phyloP scores from a whole-genome alignment of 2,113 vertebrate genomes.

The Amazona guildingii region DNA sequence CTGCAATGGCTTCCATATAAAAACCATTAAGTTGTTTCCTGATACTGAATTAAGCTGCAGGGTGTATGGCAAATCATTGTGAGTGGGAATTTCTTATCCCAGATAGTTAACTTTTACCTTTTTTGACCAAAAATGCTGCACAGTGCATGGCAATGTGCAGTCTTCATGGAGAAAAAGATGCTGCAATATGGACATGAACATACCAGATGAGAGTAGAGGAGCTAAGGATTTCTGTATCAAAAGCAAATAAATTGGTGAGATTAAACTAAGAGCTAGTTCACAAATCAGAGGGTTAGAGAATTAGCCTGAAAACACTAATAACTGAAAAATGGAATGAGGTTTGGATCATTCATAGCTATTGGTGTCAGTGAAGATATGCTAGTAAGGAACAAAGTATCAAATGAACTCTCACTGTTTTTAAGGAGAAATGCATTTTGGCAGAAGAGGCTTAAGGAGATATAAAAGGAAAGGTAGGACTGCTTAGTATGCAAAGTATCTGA shows the following conservation, averaged over 20 bases:
- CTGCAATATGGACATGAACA: background rate
- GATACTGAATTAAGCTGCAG: background rate
- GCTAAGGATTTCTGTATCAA: background rate
- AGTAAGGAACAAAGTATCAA: background rate
- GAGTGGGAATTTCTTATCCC: background rate
- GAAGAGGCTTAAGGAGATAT: background rate
- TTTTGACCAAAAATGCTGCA: background rate
- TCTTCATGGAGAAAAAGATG: background rate
- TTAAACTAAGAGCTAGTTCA: background rate
- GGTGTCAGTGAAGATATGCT: background rate
- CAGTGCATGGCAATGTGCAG: background rate
- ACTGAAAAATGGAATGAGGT: background rate
- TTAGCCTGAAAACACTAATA: background rate
- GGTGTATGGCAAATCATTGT: background rate
- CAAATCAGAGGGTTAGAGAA: background rate
- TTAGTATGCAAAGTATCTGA: background rate
- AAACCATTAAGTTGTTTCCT: background rate
- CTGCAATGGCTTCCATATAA: background rate
- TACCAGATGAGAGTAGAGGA: background rate
- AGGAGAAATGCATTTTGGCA: background rate
- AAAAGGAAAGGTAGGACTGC: background rate
- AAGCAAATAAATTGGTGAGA: background rate
- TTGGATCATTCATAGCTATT: background rate
- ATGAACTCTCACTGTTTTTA: background rate
- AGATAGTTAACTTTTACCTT: background rate